Evolutionary conservation across 1,140 invertebrate genomes (phyloP).

Genomic region (Acromyrmex heyeri): DNA sequence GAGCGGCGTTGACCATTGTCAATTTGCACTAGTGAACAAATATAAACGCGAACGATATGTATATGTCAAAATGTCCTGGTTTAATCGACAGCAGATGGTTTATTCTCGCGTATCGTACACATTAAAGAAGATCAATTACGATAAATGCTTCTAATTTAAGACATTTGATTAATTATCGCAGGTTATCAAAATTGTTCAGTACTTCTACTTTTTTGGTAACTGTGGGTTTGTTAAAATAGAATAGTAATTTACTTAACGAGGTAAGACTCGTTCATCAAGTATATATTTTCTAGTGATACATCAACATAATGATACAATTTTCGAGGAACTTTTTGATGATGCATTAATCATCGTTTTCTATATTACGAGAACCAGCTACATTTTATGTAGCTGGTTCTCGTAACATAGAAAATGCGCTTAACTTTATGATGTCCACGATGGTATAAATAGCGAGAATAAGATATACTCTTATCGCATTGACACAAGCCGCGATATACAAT

Average conservation of each 20-base stretch:
- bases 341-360: neutral
- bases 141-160: neutral
- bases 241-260: neutral
- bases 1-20: neutral
- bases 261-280: neutral
- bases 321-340: conserved; percentile 39
- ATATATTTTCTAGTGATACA: conserved; percentile 1
- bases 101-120: neutral
- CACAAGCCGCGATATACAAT: neutral
- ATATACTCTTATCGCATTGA: conserved; percentile 57
- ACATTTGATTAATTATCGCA: neutral
- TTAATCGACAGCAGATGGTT: neutral
- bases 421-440: conserved; percentile 36
- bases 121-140: conserved; percentile 33
- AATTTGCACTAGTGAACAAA: neutral
- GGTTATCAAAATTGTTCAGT: neutral
- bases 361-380: neutral
- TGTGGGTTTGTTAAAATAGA: neutral
- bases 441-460: conserved; percentile 63
- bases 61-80: neutral
- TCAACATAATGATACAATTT: conserved; percentile 7
- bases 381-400: no score
- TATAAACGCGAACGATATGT: conserved; percentile 20
- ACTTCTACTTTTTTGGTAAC: neutral
- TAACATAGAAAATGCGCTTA: no score